A percentile compares a stretch with the other conserved stretches of the same genome.
phyloP scores from a whole-genome alignment of 2,888 invertebrate species.

The Ornithoptera priamus region DNA sequence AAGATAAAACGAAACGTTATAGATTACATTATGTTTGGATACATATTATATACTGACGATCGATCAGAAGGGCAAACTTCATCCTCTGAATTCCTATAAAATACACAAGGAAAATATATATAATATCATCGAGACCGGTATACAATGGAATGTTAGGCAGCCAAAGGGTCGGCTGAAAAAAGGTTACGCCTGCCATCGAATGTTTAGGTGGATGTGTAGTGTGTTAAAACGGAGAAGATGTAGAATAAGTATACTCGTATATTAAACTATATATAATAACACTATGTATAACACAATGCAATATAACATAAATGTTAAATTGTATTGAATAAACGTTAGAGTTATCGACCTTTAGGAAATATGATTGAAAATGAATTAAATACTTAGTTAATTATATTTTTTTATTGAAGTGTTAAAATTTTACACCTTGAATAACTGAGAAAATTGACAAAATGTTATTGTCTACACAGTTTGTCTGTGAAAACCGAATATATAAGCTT shows the following conservation, averaged over 20 bases:
- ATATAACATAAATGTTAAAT: too few relatives aligned
- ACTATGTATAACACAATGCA: too few relatives aligned
- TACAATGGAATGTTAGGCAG: conserved; percentile 16
- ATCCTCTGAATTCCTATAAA: not conserved
- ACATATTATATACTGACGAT: not conserved
- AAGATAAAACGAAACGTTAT: too few relatives aligned
- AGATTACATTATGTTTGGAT: not conserved
- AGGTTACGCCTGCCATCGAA: conserved; percentile 8
- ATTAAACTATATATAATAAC: not conserved
- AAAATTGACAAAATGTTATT: not conserved
- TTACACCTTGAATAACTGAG: not conserved
- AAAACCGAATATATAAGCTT: not conserved
- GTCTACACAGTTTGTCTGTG: not conserved
- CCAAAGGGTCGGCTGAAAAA: conserved; percentile 11
- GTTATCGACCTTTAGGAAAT: too few relatives aligned
- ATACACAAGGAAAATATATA: conserved; percentile 2
- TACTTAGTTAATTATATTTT: not conserved
- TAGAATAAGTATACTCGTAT: not conserved
- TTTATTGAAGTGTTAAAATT: not conserved
- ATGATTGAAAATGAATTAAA: too few relatives aligned
- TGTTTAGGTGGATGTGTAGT: conserved; percentile 16
- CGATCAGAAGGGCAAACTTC: not conserved
- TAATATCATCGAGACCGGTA: conserved; percentile 3
- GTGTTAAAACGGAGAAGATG: conserved; percentile 6
- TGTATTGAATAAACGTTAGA: too few relatives aligned